Conservation (phyloP, 2,797 vertebrate genomes). For the Anniella stebbinsi region DNA sequence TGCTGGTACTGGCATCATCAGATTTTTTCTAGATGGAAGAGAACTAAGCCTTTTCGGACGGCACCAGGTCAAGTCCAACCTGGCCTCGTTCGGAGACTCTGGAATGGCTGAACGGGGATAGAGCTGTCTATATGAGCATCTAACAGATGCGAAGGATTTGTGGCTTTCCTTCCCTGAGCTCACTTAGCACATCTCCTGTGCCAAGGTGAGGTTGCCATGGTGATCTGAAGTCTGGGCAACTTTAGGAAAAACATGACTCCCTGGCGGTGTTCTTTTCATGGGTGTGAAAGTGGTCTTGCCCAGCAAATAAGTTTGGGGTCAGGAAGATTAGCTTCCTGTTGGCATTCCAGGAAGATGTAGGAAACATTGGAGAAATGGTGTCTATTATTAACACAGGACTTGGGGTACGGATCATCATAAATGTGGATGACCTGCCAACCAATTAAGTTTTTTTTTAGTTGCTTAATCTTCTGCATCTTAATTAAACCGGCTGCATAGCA, state of each 20-base stretch:
- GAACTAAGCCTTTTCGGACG: background rate
- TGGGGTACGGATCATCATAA: background rate
- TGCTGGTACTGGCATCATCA: background rate
- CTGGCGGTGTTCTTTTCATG: background rate
- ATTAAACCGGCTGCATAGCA: background rate
- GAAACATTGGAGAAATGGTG: background rate
- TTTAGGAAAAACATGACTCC: background rate
- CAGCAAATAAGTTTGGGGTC: background rate
- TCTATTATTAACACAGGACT: too few species aligned
- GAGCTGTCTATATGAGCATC: background rate
- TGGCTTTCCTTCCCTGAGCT: background rate
- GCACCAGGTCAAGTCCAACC: background rate
- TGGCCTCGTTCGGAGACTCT: background rate
- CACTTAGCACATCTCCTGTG: background rate
- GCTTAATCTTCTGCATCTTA: background rate
- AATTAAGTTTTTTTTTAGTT: background rate
- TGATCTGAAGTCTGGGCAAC: constrained; percentile 1
- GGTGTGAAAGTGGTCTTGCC: background rate
- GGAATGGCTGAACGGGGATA: background rate
- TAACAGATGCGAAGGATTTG: constrained; percentile 1
- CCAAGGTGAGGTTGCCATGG: constrained; percentile 31
- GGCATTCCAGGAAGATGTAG: background rate
- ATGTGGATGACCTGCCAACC: too few species aligned
- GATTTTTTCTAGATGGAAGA: background rate
- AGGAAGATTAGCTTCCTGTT: background rate